Conservation (phyloP, 2,113 vertebrate genomes). For the Lipotes vexillifer region DNA sequence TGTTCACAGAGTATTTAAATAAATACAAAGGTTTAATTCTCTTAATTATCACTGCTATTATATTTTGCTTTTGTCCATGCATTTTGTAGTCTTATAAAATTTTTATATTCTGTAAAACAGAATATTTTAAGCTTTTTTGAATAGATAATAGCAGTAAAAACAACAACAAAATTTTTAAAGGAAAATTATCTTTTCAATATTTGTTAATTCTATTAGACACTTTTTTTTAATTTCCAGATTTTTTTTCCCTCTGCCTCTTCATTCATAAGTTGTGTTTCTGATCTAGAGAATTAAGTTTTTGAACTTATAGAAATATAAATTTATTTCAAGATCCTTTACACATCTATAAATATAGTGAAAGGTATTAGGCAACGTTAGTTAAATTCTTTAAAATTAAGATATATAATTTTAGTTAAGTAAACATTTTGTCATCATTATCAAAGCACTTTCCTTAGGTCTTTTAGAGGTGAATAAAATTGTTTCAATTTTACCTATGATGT, state of each 20-base stretch:
- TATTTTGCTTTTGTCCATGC: slow-evolving; percentile 7
- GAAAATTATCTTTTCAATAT: neutral
- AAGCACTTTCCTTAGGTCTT: slow-evolving; percentile 63
- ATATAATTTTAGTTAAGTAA: slow-evolving; percentile 2
- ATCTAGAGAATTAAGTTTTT: neutral
- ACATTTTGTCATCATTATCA: slow-evolving; percentile 54
- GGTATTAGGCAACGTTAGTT: neutral
- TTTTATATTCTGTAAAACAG: slow-evolving; percentile 39
- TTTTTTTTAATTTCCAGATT: neutral
- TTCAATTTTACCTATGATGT: slow-evolving; percentile 66
- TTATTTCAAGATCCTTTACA: neutral
- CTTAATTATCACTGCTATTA: slow-evolving; percentile 29
- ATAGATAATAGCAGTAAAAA: slow-evolving; percentile 30
- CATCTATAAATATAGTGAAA: neutral
- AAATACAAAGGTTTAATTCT: slow-evolving; percentile 20
- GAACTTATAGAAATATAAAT: neutral
- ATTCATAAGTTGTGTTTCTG: neutral
- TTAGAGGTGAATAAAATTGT: slow-evolving; percentile 61
- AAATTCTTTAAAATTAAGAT: neutral
- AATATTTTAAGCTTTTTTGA: slow-evolving; percentile 19
- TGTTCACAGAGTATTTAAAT: neutral
- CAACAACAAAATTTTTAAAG: slow-evolving; percentile 23
- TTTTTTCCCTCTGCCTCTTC: neutral
- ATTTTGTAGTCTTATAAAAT: slow-evolving; percentile 7
- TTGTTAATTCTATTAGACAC: neutral